These are phyloP conservation scores for Eurosta solidaginis DNA, from an alignment of 1,140 invertebrate genomes.

Conservation along the genomic window DNA sequence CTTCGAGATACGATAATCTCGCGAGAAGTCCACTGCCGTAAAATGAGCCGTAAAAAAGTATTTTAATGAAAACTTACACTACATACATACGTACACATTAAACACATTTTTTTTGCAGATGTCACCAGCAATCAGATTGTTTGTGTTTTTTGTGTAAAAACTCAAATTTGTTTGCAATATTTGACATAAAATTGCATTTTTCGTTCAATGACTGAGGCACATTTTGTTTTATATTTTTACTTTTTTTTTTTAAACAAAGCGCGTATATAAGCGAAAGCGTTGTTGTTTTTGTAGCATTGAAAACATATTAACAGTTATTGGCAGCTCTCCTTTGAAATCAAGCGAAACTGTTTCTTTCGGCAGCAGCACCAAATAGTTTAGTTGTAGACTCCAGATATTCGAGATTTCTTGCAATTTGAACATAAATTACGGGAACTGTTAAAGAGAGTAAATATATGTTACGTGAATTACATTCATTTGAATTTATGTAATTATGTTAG, in stretches of 20 bases:
- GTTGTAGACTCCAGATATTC: not conserved
- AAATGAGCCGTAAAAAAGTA: no score
- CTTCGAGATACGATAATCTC: no score
- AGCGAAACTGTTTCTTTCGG: not conserved
- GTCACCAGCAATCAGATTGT: no score
- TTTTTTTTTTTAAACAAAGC: not conserved
- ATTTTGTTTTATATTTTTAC: not conserved
- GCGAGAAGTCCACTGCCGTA: no score
- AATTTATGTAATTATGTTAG: no score
- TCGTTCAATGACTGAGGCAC: conserved; percentile 16
- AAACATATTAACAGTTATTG: not conserved
- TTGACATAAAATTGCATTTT: not conserved
- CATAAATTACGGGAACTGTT: conserved; percentile 6
- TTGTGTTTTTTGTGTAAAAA: not conserved
- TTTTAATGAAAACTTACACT: no score
- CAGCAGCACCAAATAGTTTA: not conserved
- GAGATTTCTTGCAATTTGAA: not conserved
- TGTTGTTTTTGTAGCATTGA: not conserved
- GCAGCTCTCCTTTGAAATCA: not conserved
- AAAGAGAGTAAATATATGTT: no score
- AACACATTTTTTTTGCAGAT: no score
- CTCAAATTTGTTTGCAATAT: not conserved
- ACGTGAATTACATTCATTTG: no score
- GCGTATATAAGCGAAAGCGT: not conserved
- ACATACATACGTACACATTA: no score